Evolutionary conservation across 2,113 vertebrate genomes (phyloP).

Genomic region (Onychorhynchus coronatus): DNA sequence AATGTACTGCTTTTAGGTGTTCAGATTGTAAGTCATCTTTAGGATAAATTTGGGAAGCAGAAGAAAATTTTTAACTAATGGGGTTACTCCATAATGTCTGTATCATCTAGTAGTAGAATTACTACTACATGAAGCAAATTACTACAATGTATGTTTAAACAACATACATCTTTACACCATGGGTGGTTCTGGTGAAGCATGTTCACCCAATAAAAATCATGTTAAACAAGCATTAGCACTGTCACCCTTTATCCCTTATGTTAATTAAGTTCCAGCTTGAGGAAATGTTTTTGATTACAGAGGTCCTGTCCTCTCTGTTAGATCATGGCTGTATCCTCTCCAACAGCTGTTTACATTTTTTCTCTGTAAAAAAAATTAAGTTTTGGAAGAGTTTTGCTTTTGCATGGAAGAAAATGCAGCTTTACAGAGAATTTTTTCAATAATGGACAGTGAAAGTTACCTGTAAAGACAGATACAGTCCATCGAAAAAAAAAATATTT

Average conservation of each 20-base stretch:
- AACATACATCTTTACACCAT: constrained; percentile 4
- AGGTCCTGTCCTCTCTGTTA: constrained; percentile 43
- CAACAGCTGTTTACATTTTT: constrained; percentile 51
- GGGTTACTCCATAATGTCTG: not conserved
- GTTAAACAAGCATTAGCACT: constrained; percentile 25
- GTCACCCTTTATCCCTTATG: constrained; percentile 41
- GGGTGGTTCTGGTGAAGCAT: constrained; percentile 19
- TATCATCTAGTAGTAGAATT: not conserved
- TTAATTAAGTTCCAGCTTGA: constrained; percentile 53
- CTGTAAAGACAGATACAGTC: not conserved
- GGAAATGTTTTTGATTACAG: constrained; percentile 56
- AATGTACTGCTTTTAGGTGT: not conserved
- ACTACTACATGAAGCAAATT: not conserved
- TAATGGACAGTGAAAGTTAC: not conserved
- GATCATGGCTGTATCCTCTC: constrained; percentile 37
- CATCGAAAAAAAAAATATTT: not conserved
- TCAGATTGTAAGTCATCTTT: not conserved
- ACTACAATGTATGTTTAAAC: constrained; percentile 6
- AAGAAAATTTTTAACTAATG: not conserved
- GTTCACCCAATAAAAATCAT: constrained; percentile 47
- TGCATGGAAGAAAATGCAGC: not conserved
- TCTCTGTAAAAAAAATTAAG: not conserved
- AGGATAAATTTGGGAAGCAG: not conserved
- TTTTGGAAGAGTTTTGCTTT: not conserved
- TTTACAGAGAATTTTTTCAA: not conserved